A percentile compares a stretch with the other conserved stretches of the same genome.
Evolutionary conservation across 2,888 invertebrate species (phyloP).

Genomic region (Lordiphosa fenestrarum): DNA sequence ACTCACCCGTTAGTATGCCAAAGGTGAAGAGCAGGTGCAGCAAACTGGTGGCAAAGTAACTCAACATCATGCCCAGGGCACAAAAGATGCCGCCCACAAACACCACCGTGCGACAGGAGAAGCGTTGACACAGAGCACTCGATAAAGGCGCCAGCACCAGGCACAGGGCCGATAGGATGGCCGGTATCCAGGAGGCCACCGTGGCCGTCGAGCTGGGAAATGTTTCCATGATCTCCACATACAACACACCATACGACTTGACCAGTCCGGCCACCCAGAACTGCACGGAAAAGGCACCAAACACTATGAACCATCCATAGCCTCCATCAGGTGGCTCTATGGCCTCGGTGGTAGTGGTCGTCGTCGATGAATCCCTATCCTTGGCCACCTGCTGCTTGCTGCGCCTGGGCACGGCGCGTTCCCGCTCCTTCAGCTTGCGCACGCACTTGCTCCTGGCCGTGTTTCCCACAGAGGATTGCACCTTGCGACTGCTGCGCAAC

Average conservation of each 20-base stretch:
- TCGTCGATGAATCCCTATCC: constrained; percentile 63
- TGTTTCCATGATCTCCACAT: constrained; percentile 90
- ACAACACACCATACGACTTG: constrained; percentile 90
- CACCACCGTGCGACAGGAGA: constrained; percentile 86
- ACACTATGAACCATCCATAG: constrained; percentile 89
- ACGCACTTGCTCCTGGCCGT: constrained; percentile 45
- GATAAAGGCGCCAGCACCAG: constrained; percentile 88
- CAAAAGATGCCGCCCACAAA: constrained; percentile 88
- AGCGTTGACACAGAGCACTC: constrained; percentile 86
- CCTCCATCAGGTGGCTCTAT: constrained; percentile 86
- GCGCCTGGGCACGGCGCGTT: constrained; percentile 41
- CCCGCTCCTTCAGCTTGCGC: constrained; percentile 46
- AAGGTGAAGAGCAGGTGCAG: constrained; percentile 86
- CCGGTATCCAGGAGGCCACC: constrained; percentile 90
- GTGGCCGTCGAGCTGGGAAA: constrained; percentile 88
- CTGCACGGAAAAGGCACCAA: constrained; percentile 89
- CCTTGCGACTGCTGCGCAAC: constrained; percentile 80
- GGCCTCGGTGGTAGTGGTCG: constrained; percentile 53
- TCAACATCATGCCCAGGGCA: constrained; percentile 85
- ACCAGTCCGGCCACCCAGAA: constrained; percentile 91
- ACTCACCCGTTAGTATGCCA: constrained; percentile 86
- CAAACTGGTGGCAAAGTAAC: constrained; percentile 86
- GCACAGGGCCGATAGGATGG: constrained; percentile 88
- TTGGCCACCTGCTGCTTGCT: constrained; percentile 45
- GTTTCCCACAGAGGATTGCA: constrained; percentile 16